Conservation (phyloP, 2,888 invertebrate species). For the Resseliella maxima region DNA sequence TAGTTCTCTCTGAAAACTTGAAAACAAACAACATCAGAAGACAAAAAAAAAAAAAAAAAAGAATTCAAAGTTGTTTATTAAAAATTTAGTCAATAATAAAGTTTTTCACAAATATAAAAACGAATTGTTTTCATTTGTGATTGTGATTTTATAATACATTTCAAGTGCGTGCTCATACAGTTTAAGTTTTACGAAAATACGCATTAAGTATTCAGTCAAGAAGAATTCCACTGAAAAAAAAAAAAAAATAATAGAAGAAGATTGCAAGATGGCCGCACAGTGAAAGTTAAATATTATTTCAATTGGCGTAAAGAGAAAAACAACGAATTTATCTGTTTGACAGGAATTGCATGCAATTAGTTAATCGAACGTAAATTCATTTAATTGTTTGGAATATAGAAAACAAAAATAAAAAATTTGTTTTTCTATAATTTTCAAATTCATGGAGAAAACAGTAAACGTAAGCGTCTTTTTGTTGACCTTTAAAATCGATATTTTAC, state of each 20-base stretch:
- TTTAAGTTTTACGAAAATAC: not conserved
- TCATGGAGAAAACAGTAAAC: slow-evolving; percentile 13
- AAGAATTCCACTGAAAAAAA: not conserved
- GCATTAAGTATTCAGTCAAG: not conserved
- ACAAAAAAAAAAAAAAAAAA: not conserved
- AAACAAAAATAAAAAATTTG: not conserved
- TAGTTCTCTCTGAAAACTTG: not conserved
- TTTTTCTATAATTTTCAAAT: not conserved
- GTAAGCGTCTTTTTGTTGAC: not conserved
- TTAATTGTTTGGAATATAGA: not conserved
- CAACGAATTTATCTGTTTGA: not conserved
- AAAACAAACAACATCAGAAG: not conserved
- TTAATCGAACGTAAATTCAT: not conserved
- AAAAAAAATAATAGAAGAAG: not conserved
- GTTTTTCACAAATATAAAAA: no score
- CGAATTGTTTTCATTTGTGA: slow-evolving; percentile 13
- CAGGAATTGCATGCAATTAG: not conserved
- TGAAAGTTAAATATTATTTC: slow-evolving; percentile 17
- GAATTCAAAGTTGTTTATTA: not conserved
- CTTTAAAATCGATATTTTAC: not conserved
- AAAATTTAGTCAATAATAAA: no score
- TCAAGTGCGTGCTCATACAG: not conserved
- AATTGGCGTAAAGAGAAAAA: not conserved
- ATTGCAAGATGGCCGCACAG: slow-evolving; percentile 54
- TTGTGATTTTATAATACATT: not conserved